Conservation (phyloP, 2,113 vertebrate genomes). For the Melanerpes formicivorus region DNA sequence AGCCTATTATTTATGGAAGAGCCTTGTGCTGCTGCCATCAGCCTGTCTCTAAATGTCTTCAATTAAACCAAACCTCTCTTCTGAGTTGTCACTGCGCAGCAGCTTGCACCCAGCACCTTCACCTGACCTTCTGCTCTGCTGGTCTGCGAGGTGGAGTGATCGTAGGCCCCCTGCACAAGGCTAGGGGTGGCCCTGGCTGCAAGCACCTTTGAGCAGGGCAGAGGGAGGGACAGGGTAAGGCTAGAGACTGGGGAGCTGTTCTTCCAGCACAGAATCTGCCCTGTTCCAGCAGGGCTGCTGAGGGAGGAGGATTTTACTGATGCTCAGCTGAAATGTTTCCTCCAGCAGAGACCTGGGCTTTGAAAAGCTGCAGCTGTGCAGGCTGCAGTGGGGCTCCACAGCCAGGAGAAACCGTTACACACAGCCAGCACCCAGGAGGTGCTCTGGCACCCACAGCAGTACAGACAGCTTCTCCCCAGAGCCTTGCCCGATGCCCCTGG, state of each 20-base stretch:
- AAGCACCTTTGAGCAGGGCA: too few species aligned
- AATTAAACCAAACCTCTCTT: slow-evolving; percentile 45
- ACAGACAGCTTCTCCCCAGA: not conserved
- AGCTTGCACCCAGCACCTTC: not conserved
- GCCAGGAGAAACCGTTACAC: rapidly evolving
- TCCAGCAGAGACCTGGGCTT: rapidly evolving
- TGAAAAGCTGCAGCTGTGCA: not conserved
- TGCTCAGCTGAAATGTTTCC: too few species aligned
- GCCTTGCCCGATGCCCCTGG: not conserved
- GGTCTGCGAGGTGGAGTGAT: rapidly evolving
- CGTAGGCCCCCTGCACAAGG: rapidly evolving
- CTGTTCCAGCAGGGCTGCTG: not conserved
- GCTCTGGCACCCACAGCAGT: not conserved
- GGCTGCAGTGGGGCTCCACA: rapidly evolving
- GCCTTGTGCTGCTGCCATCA: not conserved
- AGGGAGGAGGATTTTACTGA: not conserved
- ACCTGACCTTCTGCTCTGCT: not conserved
- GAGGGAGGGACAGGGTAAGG: not conserved
- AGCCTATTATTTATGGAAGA: not conserved
- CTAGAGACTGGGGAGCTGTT: not conserved
- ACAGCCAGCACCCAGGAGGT: rapidly evolving
- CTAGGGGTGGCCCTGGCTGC: too few species aligned
- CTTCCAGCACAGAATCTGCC: not conserved
- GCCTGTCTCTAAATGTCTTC: not conserved
- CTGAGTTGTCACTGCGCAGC: not conserved